Evolutionary conservation across 2,888 invertebrate species (phyloP), one percentile per base, ranked within the genome.

Genomic region (Mystacides longicornis): DNA sequence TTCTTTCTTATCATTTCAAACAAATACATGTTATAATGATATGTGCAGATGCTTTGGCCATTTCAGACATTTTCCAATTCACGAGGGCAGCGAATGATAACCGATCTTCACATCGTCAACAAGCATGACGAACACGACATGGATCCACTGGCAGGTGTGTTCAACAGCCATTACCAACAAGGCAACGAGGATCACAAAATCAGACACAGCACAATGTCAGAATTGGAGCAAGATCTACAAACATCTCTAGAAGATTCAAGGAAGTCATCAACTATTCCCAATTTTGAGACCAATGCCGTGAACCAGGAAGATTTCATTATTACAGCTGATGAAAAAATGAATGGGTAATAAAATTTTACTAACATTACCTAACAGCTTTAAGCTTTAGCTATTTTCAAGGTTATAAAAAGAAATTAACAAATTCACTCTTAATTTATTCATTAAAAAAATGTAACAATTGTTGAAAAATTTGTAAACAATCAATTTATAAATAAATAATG

Each of bases 11-110:
- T 7, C 27, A 27, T 5, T 27, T 47, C 22, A 7, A 33, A 9
- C 23, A 23, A 31, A 33, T 21, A 52, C 52, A 23, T 43, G 27
- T 54, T 60, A 59, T 60, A 58, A 60, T 58, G 51, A 59, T 59
- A 57, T 57, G 56, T 57, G 52, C 81, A 89, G 89, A 81, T 82
- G 71, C 83, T 89, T 69, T 89, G 88, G 88, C 87, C 88, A 66
- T 88, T 89, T 70, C 89, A 89, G 83, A 81, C 82, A 46, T 80
- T 82, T 64, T 79, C 81, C 64, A 85, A 83, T 70, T 85, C 83
- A 0, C 78, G 85, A 57, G 87, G 85, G 37, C 88, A 86, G 69
- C 79, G 86, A 55, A 83, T 85, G 73, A 71, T 80, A 62, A 69
- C 75, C 51, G 74, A 73, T 57, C 70, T 76, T 73, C 0, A 66